phyloP scores from a whole-genome alignment of 1,140 invertebrate species.

The Leptoteleia sp. region DNA sequence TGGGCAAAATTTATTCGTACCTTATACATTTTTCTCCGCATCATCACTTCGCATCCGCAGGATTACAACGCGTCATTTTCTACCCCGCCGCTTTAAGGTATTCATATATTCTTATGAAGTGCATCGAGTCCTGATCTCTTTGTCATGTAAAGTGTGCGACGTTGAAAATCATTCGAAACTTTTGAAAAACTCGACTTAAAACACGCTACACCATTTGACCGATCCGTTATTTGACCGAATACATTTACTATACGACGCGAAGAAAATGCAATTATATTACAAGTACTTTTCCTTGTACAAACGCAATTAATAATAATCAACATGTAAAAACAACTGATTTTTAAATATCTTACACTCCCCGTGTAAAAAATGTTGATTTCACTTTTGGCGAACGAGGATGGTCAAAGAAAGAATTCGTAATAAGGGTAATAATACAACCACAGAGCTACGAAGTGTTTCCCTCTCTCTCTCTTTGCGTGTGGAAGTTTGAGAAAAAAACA shows the following conservation, averaged over 20 bases:
- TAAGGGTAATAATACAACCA: slow-evolving; percentile 55
- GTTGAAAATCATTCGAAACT: slow-evolving; percentile 22
- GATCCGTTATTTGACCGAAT: slow-evolving; percentile 11
- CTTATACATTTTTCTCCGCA: no score
- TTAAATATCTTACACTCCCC: no score
- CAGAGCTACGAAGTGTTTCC: slow-evolving; percentile 23
- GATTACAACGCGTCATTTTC: no score
- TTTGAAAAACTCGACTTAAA: slow-evolving; percentile 15
- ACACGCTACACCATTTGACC: neutral
- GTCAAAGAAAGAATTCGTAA: slow-evolving; percentile 52
- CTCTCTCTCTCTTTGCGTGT: slow-evolving; percentile 25
- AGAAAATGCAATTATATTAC: slow-evolving; percentile 43
- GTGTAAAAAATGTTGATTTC: no score
- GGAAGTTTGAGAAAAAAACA: slow-evolving; percentile 45
- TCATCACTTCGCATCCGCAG: no score
- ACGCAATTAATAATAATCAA: no score
- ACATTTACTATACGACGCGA: slow-evolving; percentile 20
- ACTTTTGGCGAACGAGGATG: slow-evolving; percentile 27
- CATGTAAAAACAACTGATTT: no score
- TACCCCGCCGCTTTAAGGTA: no score
- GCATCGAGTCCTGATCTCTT: slow-evolving; percentile 21
- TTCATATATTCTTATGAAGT: slow-evolving; percentile 21
- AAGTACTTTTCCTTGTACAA: no score
- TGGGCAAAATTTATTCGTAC: no score
- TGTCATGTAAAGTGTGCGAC: slow-evolving; percentile 25